Base-by-base conservation (phyloP, 2,113 vertebrate species). In the Nibea albiflora region DNA sequence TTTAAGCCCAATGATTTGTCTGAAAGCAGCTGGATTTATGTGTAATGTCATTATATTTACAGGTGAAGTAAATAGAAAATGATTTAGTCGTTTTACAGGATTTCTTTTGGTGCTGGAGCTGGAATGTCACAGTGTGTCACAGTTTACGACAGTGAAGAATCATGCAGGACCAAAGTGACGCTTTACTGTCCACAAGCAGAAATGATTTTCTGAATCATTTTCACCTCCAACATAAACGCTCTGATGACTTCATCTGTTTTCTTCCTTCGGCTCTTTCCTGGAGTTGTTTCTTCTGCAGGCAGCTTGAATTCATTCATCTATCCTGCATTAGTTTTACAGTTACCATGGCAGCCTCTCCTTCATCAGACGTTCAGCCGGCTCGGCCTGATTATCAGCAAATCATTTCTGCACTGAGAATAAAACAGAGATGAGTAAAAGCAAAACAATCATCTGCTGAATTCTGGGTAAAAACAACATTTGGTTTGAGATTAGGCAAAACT, bases 331-430 rank as follows among this genome's bases (percentile, higher is more conserved):
- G 67, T 28, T 0, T 4, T 42, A 54, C 73, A n/a, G 77, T 85
- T 70, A 24, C 76, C 80, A 69, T 75, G 83, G 80, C 56, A 85
- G 67, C 88, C 39, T 6, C 4, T 66, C 42, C 65, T 61, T 76
- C 42, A 16, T 63, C 64, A 70, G 22, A 3, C 31, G 26, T 42
- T 46, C 26, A 50, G 28, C 53, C 0, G 11, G 11, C 7, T 58
- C 0, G 8, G 0, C 68, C 19, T 53, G 16, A 35, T 44, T 0
- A 19, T 3, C 26, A 19, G 24, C 19, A 2, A 39, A 26, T 16
- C 10, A 6, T 22, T 11, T n/a, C 2, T 73, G 22, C 26, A 11
- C 2, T 19, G 22, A 54, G 12, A 11, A 52, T 19, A 54, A 54
- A 17, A 19, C 12, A 54, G 50, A 20, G 3, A 20, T n/a, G 28